Evolutionary conservation across 1,140 invertebrate genomes (phyloP).

Genomic region (Nasonia longicornis): DNA sequence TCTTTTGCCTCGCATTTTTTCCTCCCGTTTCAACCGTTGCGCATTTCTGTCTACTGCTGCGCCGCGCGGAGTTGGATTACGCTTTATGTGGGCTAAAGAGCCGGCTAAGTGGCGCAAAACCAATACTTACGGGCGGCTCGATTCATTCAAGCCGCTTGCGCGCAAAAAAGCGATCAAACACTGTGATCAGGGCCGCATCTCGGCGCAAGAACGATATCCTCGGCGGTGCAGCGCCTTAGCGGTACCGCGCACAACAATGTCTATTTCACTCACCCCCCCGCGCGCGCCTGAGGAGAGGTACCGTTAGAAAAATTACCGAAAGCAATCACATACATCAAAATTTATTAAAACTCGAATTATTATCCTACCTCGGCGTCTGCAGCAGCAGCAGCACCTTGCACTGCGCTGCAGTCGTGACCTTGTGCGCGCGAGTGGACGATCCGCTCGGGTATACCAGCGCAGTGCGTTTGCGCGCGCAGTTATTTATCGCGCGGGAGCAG

Average conservation of each 20-base stretch:
- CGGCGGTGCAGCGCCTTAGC: not conserved
- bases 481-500: constrained; percentile 27
- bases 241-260: constrained; percentile 29
- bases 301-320: constrained; percentile 36
- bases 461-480: not conserved
- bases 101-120: not conserved
- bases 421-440: not conserved
- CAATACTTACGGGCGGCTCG: not conserved
- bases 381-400: not conserved
- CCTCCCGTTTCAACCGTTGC: too few relatives aligned
- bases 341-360: constrained; percentile 38
- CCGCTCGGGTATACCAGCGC: not conserved
- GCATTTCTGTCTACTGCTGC: too few relatives aligned
- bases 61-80: too few relatives aligned
- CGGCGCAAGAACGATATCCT: not conserved
- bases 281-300: not conserved
- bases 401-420: constrained; percentile 6
- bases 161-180: not conserved
- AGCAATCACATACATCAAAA: constrained; percentile 16
- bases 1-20: not conserved
- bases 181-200: not conserved
- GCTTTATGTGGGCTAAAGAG: not conserved
- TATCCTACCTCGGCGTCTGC: not conserved
- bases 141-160: not conserved
- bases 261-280: constrained; percentile 12